Base-by-base conservation (phyloP, 2,113 vertebrate species). In the Scartelaos histophorus region DNA sequence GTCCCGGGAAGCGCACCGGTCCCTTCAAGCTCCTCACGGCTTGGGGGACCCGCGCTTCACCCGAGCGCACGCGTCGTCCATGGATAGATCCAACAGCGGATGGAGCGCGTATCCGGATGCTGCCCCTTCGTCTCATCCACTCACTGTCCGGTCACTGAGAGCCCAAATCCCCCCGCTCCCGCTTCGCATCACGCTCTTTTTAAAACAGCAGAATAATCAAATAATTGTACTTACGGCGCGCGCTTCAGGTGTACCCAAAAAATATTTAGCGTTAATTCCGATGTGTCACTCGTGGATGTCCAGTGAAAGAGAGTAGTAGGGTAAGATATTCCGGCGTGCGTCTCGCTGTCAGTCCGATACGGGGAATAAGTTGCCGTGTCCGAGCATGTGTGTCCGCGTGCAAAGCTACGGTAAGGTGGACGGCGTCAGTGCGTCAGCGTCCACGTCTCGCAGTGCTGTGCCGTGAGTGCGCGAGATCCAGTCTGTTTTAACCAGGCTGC, bases 401-500 rank as follows among this genome's bases (percentile, higher is more conserved):
- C 49, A 73, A 38, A 79, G 29, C 29, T 29, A 64, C 61, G 62
- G n/a, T 68, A 64, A 66, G 69, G 77, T 79, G 81, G 82, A 54
- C 75, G 80, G 80, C 76, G 89, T 73, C n/a, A n/a, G 88, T 88
- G 90, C 81, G 87, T 83, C 88, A 91, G 87, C 79, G 84, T 91
- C 91, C 83, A 90, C 13, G 56, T 88, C 93, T 92, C 82, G 83
- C 92, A 92, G 89, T 93, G 91, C 91, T 90, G 89, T 93, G 91
- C 91, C 90, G 88, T 88, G 93, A 89, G 81, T 90, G 90, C 92
- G 90, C 82, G 82, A 92, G 89, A 87, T 29, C 66, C 86, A 91
- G 91, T 91, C 92, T 92, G 92, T 93, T 94, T 94, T 94, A 94
- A 94, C 93, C 93, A 93, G 89, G 86, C 93, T 92, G 89, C 91